Evolutionary conservation across 2,888 invertebrate genomes (phyloP).

Genomic region (Enchytraeus crypticus): DNA sequence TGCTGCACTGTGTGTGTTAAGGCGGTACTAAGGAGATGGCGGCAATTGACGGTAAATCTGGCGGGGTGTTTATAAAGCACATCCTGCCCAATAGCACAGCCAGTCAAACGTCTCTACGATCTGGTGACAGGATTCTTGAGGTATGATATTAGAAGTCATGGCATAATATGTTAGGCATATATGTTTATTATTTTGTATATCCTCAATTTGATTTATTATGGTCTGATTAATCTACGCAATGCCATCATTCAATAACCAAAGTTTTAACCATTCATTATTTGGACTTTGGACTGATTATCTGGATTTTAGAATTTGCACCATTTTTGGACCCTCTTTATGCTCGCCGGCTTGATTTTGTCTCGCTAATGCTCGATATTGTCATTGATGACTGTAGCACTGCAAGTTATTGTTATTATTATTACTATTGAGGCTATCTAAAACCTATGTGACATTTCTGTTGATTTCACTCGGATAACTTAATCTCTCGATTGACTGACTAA

Average conservation of each 20-base stretch:
- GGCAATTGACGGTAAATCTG: not conserved
- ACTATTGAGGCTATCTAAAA: too few species aligned
- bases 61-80: conserved; percentile 92
- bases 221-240: not conserved
- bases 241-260: too few species aligned
- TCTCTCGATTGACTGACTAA: too few species aligned
- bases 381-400: too few species aligned
- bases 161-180: not conserved
- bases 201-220: not conserved
- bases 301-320: too few species aligned
- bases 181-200: not conserved
- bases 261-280: not conserved
- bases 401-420: too few species aligned
- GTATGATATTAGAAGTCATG: conserved; percentile 32
- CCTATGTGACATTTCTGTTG: not conserved
- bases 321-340: too few species aligned
- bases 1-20: not conserved
- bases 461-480: not conserved
- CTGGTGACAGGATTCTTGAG: conserved; percentile 78
- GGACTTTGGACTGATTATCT: too few species aligned
- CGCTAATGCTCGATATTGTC: too few species aligned
- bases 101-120: conserved; percentile 68
- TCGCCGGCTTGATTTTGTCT: too few species aligned
- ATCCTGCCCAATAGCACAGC: conserved; percentile 90
- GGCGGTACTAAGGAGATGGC: not conserved